Evolutionary conservation across 1,140 invertebrate species (phyloP).

Genomic region (Oncopodura yosiiana): DNA sequence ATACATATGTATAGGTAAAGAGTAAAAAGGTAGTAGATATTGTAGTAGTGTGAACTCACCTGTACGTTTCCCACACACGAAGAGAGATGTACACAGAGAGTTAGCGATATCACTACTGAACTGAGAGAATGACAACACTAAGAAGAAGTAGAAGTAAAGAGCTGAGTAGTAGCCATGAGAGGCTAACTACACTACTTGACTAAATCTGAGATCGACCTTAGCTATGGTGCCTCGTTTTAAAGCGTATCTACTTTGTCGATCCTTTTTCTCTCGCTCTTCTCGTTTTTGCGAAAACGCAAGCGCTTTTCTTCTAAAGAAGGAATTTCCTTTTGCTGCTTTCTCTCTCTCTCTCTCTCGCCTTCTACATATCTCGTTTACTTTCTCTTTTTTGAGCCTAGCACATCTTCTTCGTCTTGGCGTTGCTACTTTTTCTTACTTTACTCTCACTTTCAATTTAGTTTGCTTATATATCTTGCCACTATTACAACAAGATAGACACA

Average conservation of each 20-base stretch:
- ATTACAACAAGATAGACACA: too few relatives aligned
- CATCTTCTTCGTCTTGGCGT: too few relatives aligned
- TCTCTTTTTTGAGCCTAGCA: too few relatives aligned
- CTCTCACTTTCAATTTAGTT: too few relatives aligned
- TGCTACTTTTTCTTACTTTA: too few relatives aligned
- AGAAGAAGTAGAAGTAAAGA: slow-evolving; percentile 11
- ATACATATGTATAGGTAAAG: neutral
- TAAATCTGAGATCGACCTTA: slow-evolving; percentile 29
- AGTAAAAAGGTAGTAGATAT: neutral
- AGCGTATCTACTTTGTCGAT: neutral
- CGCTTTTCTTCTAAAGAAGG: neutral
- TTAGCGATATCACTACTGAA: too few relatives aligned
- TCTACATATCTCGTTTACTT: neutral
- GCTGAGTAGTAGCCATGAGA: slow-evolving; percentile 33
- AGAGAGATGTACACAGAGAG: neutral
- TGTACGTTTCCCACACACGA: too few relatives aligned
- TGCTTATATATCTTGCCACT: too few relatives aligned
- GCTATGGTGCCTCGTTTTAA: slow-evolving; percentile 19
- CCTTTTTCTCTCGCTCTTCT: slow-evolving; percentile 5
- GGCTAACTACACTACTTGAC: slow-evolving; percentile 32
- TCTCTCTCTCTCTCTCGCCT: slow-evolving; percentile 5
- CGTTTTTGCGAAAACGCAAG: slow-evolving; percentile 17
- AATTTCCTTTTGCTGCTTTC: neutral
- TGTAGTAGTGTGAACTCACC: too few relatives aligned
- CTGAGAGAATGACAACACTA: neutral